Conservation (phyloP, 2,797 vertebrate genomes). For the Pelodytes ibericus region DNA sequence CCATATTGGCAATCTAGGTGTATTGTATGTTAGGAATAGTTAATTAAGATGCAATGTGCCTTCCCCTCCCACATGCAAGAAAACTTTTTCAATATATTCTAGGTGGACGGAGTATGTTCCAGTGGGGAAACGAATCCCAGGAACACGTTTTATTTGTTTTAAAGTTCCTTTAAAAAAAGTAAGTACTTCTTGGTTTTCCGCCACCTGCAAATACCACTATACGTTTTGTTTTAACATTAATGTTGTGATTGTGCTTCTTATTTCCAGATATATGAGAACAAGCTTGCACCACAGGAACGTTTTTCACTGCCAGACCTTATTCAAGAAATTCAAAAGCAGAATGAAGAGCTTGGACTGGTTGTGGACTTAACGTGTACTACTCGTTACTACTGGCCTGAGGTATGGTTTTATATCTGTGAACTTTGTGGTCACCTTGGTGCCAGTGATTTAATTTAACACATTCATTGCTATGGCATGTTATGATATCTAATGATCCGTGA, state of each 20-base stretch:
- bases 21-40: too few relatives aligned
- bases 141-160: conserved; percentile 90
- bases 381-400: conserved; percentile 80
- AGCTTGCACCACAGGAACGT: conserved; percentile 65
- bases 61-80: neutral
- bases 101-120: conserved; percentile 86
- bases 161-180: conserved; percentile 90
- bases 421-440: neutral
- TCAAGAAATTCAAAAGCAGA: conserved; percentile 68
- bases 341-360: conserved; percentile 85
- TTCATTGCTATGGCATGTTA: too few relatives aligned
- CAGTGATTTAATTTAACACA: neutral
- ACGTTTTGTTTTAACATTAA: too few relatives aligned
- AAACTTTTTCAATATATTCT: neutral
- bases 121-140: conserved; percentile 79
- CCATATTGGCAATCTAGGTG: too few relatives aligned
- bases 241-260: rapidly evolving
- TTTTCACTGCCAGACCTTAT: conserved; percentile 84
- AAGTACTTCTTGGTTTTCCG: conserved; percentile 12
- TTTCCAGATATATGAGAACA: conserved; percentile 69
- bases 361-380: conserved; percentile 88
- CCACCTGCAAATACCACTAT: neutral
- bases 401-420: conserved; percentile 55
- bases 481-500: too few relatives aligned
- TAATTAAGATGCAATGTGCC: too few relatives aligned